These are phyloP conservation scores for Halocaridina rubra DNA, from an alignment of 2,888 invertebrate genomes.

Conservation along the genomic window DNA sequence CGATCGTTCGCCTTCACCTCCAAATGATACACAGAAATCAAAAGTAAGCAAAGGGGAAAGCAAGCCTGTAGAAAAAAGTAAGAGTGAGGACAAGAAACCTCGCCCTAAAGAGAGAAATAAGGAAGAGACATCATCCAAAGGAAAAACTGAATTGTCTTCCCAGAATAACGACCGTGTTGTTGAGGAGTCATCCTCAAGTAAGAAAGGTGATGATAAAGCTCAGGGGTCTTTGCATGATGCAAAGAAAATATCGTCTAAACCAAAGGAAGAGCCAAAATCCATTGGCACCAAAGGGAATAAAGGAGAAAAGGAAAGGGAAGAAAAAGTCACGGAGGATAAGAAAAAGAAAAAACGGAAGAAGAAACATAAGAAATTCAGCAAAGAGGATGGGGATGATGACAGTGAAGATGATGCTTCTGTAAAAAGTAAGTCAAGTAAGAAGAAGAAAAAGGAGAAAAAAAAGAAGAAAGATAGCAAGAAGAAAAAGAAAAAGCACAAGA, in stretches of 20 bases:
- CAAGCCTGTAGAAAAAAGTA: background rate
- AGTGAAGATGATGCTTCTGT: conserved; percentile 29
- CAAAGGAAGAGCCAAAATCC: background rate
- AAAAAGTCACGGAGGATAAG: conserved; percentile 23
- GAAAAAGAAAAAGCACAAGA: conserved; percentile 48
- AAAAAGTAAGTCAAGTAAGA: conserved; percentile 39
- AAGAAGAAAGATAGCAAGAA: conserved; percentile 42
- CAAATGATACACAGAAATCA: background rate
- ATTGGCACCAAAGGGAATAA: background rate
- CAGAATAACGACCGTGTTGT: background rate
- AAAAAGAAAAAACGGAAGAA: conserved; percentile 46
- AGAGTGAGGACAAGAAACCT: conserved; percentile 22
- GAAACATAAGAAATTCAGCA: background rate
- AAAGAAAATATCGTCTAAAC: background rate
- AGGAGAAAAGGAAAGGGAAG: conserved; percentile 14
- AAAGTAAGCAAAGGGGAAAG: background rate
- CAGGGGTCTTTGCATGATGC: background rate
- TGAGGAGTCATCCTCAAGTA: background rate
- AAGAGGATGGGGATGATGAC: conserved; percentile 5
- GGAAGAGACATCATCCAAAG: conserved; percentile 3
- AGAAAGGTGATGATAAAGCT: background rate
- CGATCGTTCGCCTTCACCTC: conserved; percentile 4
- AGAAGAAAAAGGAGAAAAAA: conserved; percentile 53
- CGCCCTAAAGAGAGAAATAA: conserved; percentile 14
- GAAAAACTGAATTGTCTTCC: background rate